phyloP scores from a whole-genome alignment of 2,797 vertebrate species.

The Leptodactylus fallax region DNA sequence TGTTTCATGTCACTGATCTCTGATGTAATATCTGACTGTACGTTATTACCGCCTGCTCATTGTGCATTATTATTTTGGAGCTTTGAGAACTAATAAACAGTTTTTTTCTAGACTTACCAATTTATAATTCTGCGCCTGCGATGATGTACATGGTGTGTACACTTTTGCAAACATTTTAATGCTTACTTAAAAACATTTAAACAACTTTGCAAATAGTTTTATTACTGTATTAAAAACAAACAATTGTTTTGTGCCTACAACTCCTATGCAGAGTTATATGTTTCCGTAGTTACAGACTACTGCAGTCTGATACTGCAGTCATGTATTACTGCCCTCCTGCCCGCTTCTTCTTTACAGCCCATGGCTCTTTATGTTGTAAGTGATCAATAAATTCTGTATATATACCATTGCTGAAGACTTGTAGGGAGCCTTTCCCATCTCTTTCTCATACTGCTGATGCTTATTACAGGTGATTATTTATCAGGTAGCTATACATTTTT shows the following conservation, averaged over 20 bases:
- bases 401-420: background rate
- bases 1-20: background rate
- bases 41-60: background rate
- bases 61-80: background rate
- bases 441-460: background rate
- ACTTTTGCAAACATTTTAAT: too few relatives aligned
- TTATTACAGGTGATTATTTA: slow-evolving; percentile 4
- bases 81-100: background rate
- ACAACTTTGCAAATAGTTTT: too few relatives aligned
- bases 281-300: too few relatives aligned
- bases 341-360: background rate
- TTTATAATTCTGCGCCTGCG: too few relatives aligned
- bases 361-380: background rate
- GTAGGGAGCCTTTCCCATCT: background rate
- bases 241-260: too few relatives aligned
- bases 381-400: background rate
- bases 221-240: too few relatives aligned
- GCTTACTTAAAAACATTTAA: too few relatives aligned
- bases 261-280: too few relatives aligned
- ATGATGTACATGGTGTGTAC: too few relatives aligned
- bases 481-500: slow-evolving; percentile 35
- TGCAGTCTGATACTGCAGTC: too few relatives aligned
- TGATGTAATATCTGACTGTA: background rate
- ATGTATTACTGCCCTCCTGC: too few relatives aligned
- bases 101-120: too few relatives aligned